Percentiles rank a stretch among this genome's conserved stretches.
Conservation (phyloP, 1,140 invertebrate species). For the Conus betulinus region DNA sequence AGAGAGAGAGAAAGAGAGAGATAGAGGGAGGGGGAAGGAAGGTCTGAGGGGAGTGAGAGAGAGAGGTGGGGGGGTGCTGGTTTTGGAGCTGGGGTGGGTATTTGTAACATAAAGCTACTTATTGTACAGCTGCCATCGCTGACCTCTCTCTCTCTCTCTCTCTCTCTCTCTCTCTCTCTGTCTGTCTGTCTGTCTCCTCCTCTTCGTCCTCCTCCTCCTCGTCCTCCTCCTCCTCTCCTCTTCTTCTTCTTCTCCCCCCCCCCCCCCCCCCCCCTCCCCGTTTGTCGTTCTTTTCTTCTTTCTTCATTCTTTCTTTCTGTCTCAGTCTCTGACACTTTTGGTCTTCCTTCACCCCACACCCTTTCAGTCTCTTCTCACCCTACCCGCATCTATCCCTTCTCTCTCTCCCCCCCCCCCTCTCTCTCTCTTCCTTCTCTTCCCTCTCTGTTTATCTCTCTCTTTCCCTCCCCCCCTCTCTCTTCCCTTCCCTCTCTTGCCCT, state of each 20-base stretch:
- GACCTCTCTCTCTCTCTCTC: neutral
- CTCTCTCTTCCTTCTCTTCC: neutral
- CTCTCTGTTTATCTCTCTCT: neutral
- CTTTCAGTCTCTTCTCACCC: neutral
- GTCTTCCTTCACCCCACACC: no score
- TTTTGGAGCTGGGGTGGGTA: no score
- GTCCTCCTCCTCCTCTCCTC: neutral
- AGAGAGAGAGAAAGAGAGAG: conserved; percentile 13
- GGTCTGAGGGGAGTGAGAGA: neutral
- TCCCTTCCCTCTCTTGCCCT: neutral
- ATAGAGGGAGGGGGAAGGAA: neutral
- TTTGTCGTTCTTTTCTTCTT: no score
- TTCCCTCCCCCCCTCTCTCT: neutral
- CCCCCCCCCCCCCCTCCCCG: neutral
- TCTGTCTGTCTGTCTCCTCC: no score
- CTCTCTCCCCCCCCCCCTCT: neutral
- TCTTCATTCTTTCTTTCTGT: no score
- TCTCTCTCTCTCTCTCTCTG: no score
- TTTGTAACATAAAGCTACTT: no score
- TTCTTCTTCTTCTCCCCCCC: neutral
- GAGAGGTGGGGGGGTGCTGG: neutral
- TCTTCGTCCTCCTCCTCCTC: no score
- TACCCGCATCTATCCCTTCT: neutral
- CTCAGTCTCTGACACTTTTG: no score
- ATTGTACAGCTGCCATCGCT: neutral